Evolutionary conservation across 2,888 invertebrate species (phyloP).

Genomic region (Alcis repandata): DNA sequence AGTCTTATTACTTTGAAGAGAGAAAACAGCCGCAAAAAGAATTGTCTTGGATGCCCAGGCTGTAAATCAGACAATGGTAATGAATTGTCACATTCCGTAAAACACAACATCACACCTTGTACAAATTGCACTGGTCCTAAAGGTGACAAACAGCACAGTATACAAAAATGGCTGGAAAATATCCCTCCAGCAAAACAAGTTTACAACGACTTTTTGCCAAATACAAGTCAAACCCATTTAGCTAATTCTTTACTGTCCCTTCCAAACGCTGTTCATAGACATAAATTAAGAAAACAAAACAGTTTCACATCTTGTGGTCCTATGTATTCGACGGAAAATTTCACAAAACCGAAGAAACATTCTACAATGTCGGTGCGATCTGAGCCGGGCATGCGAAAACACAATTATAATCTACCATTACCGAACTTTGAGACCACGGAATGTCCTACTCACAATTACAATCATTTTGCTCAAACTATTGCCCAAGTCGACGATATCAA

Average conservation of each 20-base stretch:
- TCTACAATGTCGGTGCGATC: constrained; percentile 78
- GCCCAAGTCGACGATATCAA: constrained; percentile 68
- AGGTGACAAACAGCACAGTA: constrained; percentile 91
- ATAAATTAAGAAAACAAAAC: constrained; percentile 72
- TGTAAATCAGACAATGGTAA: constrained; percentile 77
- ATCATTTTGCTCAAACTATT: constrained; percentile 67
- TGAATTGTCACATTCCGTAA: constrained; percentile 73
- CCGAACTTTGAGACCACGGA: constrained; percentile 70
- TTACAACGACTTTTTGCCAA: constrained; percentile 64
- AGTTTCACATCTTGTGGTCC: constrained; percentile 71
- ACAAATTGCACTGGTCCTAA: constrained; percentile 83
- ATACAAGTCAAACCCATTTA: constrained; percentile 60
- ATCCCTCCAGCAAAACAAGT: constrained; percentile 84
- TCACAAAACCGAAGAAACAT: constrained; percentile 62
- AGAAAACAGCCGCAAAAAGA: constrained; percentile 87
- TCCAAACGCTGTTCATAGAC: constrained; percentile 60
- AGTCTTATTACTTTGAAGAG: constrained; percentile 87
- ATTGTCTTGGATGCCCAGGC: constrained; percentile 90
- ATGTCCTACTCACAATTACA: constrained; percentile 57
- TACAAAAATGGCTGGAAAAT: constrained; percentile 91
- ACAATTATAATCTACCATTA: constrained; percentile 75
- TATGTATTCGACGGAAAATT: constrained; percentile 63
- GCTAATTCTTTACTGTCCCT: constrained; percentile 73
- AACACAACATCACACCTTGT: constrained; percentile 80
- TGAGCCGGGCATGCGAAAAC: constrained; percentile 69